These are phyloP conservation scores for Poecilia velifera DNA, from an alignment of 2,797 vertebrate genomes.

Conservation along the genomic window DNA sequence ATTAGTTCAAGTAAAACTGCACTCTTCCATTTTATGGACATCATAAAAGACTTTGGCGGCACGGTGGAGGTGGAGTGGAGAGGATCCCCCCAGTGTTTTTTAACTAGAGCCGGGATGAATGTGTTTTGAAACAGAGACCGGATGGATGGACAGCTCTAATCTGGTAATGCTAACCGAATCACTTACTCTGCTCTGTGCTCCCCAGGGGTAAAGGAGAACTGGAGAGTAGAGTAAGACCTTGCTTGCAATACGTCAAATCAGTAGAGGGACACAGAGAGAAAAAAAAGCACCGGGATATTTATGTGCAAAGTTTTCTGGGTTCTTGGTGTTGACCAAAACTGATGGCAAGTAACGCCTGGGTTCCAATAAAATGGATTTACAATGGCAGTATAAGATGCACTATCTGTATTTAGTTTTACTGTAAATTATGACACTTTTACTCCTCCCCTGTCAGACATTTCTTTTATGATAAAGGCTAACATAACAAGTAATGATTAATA, in stretches of 20 bases:
- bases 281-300: background rate
- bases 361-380: background rate
- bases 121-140: constrained; percentile 75
- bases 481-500: background rate
- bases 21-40: constrained; percentile 93
- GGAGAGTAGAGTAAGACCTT: constrained; percentile 46
- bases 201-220: constrained; percentile 48
- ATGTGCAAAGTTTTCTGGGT: background rate
- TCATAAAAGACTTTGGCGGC: constrained; percentile 83
- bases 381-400: background rate
- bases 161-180: constrained; percentile 74
- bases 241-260: constrained; percentile 55
- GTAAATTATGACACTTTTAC: background rate
- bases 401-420: background rate
- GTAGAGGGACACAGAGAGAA: constrained; percentile 20
- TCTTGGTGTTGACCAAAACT: background rate
- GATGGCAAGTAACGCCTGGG: background rate
- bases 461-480: background rate
- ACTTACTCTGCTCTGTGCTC: constrained; percentile 61
- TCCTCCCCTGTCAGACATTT: background rate
- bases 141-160: constrained; percentile 79
- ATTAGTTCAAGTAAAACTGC: constrained; percentile 93
- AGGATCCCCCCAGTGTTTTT: constrained; percentile 78
- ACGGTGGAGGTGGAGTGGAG: constrained; percentile 62
- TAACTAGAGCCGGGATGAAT: constrained; percentile 78